Conservation (phyloP, 2,888 invertebrate genomes). For the Polymixis lichenea region DNA sequence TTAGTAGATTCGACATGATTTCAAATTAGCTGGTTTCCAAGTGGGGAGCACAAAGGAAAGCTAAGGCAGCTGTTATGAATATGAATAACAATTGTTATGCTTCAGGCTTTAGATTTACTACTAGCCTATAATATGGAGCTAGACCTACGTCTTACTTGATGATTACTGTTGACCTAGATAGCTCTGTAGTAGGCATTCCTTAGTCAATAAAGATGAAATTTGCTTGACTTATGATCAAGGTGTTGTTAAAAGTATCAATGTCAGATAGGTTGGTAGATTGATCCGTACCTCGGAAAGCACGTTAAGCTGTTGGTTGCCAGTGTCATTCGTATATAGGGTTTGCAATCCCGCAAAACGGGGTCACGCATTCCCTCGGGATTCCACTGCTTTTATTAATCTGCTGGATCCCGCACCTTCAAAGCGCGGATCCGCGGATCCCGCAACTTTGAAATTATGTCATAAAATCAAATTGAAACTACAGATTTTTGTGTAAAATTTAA, state of each 20-base stretch:
- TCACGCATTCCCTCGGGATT: no score
- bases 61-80: constrained; percentile 36
- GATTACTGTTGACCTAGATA: constrained; percentile 32
- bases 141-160: constrained; percentile 6
- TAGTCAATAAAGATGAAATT: neutral
- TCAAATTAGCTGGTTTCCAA: constrained; percentile 22
- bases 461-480: no score
- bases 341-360: no score
- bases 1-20: constrained; percentile 15
- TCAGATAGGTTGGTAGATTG: neutral
- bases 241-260: neutral
- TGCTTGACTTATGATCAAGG: neutral
- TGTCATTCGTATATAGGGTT: neutral
- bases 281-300: neutral
- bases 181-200: neutral
- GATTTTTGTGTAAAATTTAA: no score
- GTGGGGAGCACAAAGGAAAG: constrained; percentile 33
- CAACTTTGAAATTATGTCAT: no score
- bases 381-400: no score
- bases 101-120: constrained; percentile 4
- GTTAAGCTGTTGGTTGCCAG: no score
- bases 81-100: constrained; percentile 25
- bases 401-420: no score
- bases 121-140: neutral
- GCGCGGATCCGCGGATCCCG: no score